A percentile compares a stretch with the other conserved stretches of the same genome.
These are phyloP conservation scores for Scylla paramamosain DNA, from an alignment of 1,140 invertebrate species.

Conservation along the genomic window DNA sequence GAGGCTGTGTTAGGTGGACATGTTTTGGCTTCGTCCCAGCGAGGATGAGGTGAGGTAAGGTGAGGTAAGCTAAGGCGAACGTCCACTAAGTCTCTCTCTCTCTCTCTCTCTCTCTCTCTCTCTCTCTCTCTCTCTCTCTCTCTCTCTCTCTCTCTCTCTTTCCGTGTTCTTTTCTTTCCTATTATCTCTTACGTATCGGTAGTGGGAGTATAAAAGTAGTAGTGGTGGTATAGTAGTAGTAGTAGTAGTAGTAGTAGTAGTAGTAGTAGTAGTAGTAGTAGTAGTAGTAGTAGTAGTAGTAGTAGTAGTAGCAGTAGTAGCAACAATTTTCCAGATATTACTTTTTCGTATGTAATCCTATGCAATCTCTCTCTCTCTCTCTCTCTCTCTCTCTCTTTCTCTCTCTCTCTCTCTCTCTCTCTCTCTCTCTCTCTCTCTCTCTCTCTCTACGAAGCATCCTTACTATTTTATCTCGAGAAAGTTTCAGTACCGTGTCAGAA, in stretches of 20 bases:
- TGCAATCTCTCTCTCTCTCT: background rate
- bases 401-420: no score
- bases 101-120: conserved; percentile 20
- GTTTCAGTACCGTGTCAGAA: no score
- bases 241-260: conserved; percentile 23
- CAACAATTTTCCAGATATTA: background rate
- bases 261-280: conserved; percentile 23
- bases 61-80: no score
- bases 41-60: background rate
- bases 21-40: background rate
- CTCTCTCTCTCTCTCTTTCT: background rate
- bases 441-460: no score
- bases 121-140: conserved; percentile 20
- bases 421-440: no score
- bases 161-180: no score
- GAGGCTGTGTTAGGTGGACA: background rate
- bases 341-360: no score
- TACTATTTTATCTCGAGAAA: no score
- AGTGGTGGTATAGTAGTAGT: background rate
- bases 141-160: background rate
- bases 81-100: background rate
- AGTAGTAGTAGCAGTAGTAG: background rate
- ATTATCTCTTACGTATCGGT: background rate
- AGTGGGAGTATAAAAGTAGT: background rate
- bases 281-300: conserved; percentile 23